These are phyloP conservation scores for Oxyteleia sp. DNA, from an alignment of 2,888 invertebrate species.

Conservation along the genomic window DNA sequence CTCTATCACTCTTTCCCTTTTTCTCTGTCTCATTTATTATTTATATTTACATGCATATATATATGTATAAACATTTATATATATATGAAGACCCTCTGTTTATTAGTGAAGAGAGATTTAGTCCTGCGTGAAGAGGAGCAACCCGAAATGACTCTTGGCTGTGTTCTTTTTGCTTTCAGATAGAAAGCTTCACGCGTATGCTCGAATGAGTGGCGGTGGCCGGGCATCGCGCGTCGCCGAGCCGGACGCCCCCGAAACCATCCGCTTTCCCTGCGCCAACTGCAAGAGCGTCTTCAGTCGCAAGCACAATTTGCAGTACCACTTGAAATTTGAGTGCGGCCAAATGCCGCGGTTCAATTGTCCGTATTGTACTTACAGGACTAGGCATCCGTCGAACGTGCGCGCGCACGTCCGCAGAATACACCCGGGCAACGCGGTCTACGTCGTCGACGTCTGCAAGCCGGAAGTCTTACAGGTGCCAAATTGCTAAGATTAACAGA, in stretches of 20 bases:
- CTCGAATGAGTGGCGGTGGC: conserved; percentile 37
- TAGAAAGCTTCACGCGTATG: conserved; percentile 47
- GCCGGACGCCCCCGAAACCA: conserved; percentile 18
- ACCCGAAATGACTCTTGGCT: conserved; percentile 43
- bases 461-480: conserved; percentile 61
- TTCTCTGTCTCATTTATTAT: background rate
- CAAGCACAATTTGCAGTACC: conserved; percentile 79
- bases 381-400: conserved; percentile 83
- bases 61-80: too few relatives aligned
- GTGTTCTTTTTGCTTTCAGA: conserved; percentile 61
- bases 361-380: conserved; percentile 82
- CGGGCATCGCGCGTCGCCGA: background rate
- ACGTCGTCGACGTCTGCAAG: conserved; percentile 79
- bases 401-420: conserved; percentile 83
- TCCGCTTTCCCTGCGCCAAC: conserved; percentile 71
- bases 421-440: conserved; percentile 79
- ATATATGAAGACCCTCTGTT: background rate
- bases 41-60: background rate
- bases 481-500: conserved; percentile 51
- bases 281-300: conserved; percentile 82
- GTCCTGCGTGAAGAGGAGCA: background rate
- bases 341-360: conserved; percentile 81
- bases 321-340: conserved; percentile 81
- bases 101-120: background rate
- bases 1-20: background rate